Evolutionary conservation across 1,140 invertebrate genomes (phyloP).

Genomic region (Anoplolepis gracilipes): DNA sequence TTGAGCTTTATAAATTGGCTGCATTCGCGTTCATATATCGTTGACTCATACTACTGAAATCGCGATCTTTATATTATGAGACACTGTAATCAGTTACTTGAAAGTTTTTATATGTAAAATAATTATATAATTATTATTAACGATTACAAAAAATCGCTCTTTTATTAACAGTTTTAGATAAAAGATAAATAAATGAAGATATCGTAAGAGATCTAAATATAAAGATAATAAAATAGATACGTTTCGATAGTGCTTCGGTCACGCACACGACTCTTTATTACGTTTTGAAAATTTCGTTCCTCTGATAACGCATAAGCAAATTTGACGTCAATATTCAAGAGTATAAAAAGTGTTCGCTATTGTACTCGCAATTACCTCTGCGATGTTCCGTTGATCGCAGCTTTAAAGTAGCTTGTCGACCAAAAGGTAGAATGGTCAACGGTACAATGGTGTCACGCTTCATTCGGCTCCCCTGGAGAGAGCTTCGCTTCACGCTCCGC

Average conservation of each 20-base stretch:
- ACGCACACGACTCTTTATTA: background rate
- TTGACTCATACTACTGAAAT: slow-evolving; percentile 50
- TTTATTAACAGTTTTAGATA: background rate
- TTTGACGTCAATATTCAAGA: background rate
- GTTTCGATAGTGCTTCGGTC: background rate
- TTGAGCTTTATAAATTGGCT: background rate
- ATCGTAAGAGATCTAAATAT: background rate
- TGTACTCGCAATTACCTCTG: background rate
- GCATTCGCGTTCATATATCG: background rate
- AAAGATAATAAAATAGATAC: background rate
- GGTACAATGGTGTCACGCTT: background rate
- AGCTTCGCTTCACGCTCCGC: slow-evolving; percentile 32
- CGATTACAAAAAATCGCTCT: background rate
- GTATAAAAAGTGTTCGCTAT: background rate
- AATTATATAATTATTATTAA: slow-evolving; percentile 5
- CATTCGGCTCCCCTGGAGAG: background rate
- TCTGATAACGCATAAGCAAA: background rate
- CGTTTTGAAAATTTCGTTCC: background rate
- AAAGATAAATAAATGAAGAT: background rate
- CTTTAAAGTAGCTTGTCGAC: slow-evolving; percentile 18
- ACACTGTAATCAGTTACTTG: background rate
- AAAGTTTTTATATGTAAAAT: background rate
- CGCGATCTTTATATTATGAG: background rate
- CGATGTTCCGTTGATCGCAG: background rate
- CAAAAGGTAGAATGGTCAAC: background rate